Base-by-base conservation (phyloP, 2,797 vertebrate species). In the Schizopygopsis malacanthus region DNA sequence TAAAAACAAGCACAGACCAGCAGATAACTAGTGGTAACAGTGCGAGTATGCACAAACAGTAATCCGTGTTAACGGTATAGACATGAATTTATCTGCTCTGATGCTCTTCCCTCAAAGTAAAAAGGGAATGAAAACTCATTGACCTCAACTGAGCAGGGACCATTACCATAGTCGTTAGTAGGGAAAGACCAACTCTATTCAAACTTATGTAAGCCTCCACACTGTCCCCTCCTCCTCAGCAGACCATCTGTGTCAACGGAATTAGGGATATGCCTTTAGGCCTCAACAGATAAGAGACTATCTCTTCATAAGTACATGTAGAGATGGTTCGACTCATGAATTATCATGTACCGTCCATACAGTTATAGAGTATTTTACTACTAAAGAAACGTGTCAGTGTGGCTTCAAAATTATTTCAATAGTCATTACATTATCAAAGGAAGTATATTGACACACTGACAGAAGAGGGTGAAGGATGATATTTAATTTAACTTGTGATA, bases 231-330 rank as follows among this genome's bases (percentile, higher is more conserved):
- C 78, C 80, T 82, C 85, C 85, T 63, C 20, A 72, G 28, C 45
- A 54, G 70, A 77, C 87, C 88, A 87, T 87, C 87, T 88, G 87
- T 88, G 89, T 76, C 79, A 81, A 75, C 83, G 77, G 85, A 88
- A 89, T 88, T 87, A 88, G 52, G 61, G 67, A 72, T 87, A 82
- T 63, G 80, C 79, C 88, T 70, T 86, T 85, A 82, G 73, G 79
- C 72, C 67, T 63, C 45, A 2, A 61, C 28, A 54, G 79, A 86
- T 81, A 75, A 76, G 73, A 52, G 82, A 61, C 80, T 72, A 87
- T 85, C 73, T 82, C 54, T 54, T 52, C 37, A 54, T 28, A 11
- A 47, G 50, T 71, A 52, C 41, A 43, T 37, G 52, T 67, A 80
- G 33, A 80, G 33, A 84, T 41, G 54, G 9, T 22, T 45, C 10